Evolutionary conservation across 2,113 vertebrate species (phyloP).

Genomic region (Syngnathus floridae): DNA sequence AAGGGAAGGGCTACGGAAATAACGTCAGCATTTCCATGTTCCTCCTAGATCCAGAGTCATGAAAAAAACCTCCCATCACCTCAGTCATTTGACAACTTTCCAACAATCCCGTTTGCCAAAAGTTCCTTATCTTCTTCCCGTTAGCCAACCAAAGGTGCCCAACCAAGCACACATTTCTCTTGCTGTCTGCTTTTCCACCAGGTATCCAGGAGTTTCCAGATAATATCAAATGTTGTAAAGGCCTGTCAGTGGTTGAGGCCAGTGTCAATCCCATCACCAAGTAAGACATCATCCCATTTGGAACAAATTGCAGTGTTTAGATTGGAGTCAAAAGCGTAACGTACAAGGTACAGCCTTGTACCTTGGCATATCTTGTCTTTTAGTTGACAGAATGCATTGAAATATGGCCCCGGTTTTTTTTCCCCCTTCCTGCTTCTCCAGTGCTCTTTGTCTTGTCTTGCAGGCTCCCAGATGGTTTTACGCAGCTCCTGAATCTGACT

Average conservation of each 20-base stretch:
- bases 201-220: conserved; percentile 99
- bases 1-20: neutral
- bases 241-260: conserved; percentile 96
- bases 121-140: neutral
- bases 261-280: conserved; percentile 99
- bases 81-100: neutral
- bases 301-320: neutral
- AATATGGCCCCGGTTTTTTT: conserved; percentile 1
- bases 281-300: conserved; percentile 68
- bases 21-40: neutral
- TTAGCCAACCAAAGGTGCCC: neutral
- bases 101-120: neutral
- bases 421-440: conserved; percentile 1
- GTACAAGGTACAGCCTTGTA: neutral
- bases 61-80: neutral
- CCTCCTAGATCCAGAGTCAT: neutral
- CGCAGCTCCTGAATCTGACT: conserved; percentile 96
- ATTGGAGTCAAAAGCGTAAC: neutral
- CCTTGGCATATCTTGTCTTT: neutral
- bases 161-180: neutral
- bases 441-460: conserved; percentile 41
- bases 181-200: conserved; percentile 35
- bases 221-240: conserved; percentile 99
- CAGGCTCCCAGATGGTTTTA: conserved; percentile 97
- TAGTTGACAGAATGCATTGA: too few species aligned